Conservation (phyloP, 2,113 vertebrate genomes). For the Phyllostomus discolor region DNA sequence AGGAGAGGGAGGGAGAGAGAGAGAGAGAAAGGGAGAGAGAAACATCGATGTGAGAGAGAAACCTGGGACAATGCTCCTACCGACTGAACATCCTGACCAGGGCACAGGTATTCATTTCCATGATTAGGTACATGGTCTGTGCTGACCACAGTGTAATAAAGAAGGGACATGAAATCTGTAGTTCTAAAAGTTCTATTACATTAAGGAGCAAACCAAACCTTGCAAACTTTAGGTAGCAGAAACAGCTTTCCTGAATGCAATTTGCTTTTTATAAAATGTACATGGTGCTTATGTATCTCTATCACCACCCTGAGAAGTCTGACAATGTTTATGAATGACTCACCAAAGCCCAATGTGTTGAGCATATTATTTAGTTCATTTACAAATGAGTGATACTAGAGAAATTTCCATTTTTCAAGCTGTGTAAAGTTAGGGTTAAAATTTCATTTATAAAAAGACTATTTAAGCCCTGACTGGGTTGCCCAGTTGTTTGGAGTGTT, state of each 20-base stretch:
- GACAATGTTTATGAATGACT: conserved; percentile 59
- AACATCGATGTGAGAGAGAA: too few species aligned
- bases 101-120: neutral
- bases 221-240: neutral
- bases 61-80: too few species aligned
- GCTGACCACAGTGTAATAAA: neutral
- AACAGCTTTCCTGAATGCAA: conserved; percentile 33
- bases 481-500: too few species aligned
- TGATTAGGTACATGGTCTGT: neutral
- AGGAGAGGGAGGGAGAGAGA: too few species aligned
- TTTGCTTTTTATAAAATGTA: conserved; percentile 53
- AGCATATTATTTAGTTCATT: conserved; percentile 41
- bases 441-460: neutral
- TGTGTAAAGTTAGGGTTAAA: neutral
- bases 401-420: conserved; percentile 27
- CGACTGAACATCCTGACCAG: too few species aligned
- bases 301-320: neutral
- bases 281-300: conserved; percentile 8
- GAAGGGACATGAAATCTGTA: neutral
- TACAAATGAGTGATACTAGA: conserved; percentile 2
- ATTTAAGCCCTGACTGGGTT: too few species aligned
- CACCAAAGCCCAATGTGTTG: conserved; percentile 35
- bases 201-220: conserved; percentile 25
- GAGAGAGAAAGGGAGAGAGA: too few species aligned
- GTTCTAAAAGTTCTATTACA: neutral